A percentile compares a stretch with the other conserved stretches of the same genome.
phyloP scores from a whole-genome alignment of 2,888 invertebrate genomes.

The Congeria kusceri region DNA sequence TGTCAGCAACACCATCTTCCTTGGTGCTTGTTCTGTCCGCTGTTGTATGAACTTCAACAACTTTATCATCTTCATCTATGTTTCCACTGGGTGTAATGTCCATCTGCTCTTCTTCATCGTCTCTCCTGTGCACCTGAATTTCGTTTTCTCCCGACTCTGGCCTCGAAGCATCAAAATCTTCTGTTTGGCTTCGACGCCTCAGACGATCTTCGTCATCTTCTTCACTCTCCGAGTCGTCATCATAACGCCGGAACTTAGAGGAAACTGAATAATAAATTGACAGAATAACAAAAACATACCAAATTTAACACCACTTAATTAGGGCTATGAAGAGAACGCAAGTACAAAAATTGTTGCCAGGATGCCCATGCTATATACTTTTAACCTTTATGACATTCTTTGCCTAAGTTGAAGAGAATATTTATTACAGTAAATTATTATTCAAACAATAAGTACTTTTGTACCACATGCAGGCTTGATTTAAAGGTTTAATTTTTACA shows the following conservation, averaged over 20 bases:
- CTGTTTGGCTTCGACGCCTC: not conserved
- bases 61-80: not conserved
- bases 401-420: too few relatives aligned
- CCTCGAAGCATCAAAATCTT: not conserved
- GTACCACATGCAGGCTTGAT: too few relatives aligned
- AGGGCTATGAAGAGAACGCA: too few relatives aligned
- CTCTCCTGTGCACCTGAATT: conserved; percentile 6
- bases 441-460: too few relatives aligned
- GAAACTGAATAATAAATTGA: conserved; percentile 53
- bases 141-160: conserved; percentile 25
- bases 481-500: too few relatives aligned
- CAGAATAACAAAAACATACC: too few relatives aligned
- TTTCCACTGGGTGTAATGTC: not conserved
- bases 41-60: conserved; percentile 3
- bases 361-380: too few relatives aligned
- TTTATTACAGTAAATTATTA: too few relatives aligned
- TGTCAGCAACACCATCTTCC: not conserved
- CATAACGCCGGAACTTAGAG: conserved; percentile 78
- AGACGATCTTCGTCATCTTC: conserved; percentile 66
- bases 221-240: conserved; percentile 68
- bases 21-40: not conserved
- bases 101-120: not conserved
- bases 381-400: too few relatives aligned
- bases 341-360: too few relatives aligned
- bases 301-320: too few relatives aligned